phyloP scores from a whole-genome alignment of 2,797 vertebrate species.

The Gorsachius magnificus region DNA sequence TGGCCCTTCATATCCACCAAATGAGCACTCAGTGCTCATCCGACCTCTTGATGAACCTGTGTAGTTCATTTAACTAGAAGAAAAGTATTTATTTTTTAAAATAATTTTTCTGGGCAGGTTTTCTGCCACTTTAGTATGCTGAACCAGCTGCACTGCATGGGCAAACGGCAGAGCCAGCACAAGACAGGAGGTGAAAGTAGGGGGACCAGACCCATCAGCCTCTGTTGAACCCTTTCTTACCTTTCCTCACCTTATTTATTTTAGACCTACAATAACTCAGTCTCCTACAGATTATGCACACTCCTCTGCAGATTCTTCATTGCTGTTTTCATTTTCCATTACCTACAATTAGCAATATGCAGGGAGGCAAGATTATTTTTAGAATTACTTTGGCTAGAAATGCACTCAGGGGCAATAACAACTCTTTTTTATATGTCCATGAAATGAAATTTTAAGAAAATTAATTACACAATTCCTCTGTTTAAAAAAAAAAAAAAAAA shows the following conservation, averaged over 20 bases:
- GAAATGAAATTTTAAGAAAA: neutral
- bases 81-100: rapidly evolving
- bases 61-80: neutral
- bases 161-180: neutral
- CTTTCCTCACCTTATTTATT: neutral
- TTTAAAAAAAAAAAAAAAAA: neutral
- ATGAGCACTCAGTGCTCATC: neutral
- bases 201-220: neutral
- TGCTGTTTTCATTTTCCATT: neutral
- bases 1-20: neutral
- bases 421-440: neutral
- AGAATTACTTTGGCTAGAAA: neutral
- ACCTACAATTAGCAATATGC: neutral
- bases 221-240: neutral
- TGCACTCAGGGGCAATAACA: neutral
- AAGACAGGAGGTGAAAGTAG: neutral
- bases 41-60: neutral
- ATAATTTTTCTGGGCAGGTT: neutral
- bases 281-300: neutral
- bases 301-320: neutral
- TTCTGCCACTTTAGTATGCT: neutral
- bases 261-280: neutral
- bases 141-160: rapidly evolving
- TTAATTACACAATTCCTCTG: neutral
- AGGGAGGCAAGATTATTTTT: neutral